Evolutionary conservation across 2,888 invertebrate genomes (phyloP).

Genomic region (Leptinotarsa rubiginosa): DNA sequence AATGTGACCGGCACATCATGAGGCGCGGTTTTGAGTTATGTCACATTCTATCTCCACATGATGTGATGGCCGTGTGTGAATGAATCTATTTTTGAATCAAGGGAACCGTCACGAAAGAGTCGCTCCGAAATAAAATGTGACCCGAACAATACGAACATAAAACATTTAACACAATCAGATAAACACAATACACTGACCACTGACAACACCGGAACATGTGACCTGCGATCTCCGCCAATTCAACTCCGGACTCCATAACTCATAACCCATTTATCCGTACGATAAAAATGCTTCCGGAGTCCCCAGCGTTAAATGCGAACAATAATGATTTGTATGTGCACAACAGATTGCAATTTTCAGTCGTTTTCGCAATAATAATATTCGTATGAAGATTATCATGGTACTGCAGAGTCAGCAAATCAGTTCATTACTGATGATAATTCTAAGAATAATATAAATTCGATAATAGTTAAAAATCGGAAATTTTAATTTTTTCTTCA

Average conservation of each 20-base stretch:
- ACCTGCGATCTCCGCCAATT: slow-evolving; percentile 57
- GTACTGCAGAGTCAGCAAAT: too few species aligned
- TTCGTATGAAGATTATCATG: not conserved
- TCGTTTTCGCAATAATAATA: not conserved
- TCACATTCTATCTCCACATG: not conserved
- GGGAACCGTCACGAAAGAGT: not conserved
- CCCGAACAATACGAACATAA: slow-evolving; percentile 60
- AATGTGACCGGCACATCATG: too few species aligned
- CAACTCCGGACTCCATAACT: slow-evolving; percentile 50
- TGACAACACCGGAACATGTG: slow-evolving; percentile 57
- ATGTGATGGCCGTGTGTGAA: not conserved
- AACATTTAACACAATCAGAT: slow-evolving; percentile 61
- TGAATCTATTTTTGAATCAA: slow-evolving; percentile 14
- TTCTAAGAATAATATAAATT: too few species aligned
- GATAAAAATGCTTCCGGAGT: slow-evolving; percentile 44
- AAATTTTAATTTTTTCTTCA: too few species aligned
- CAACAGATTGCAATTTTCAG: slow-evolving; percentile 20
- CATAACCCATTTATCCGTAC: slow-evolving; percentile 47
- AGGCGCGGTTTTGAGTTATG: not conserved
- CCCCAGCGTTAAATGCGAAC: slow-evolving; percentile 32
- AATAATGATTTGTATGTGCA: slow-evolving; percentile 16
- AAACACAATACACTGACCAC: slow-evolving; percentile 59
- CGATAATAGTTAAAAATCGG: too few species aligned
- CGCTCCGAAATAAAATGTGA: slow-evolving; percentile 43
- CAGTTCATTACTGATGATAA: too few species aligned